These are phyloP conservation scores for Montipora efflorescens DNA, from an alignment of 64 coral and sea anemone species.

Conservation along the genomic window DNA sequence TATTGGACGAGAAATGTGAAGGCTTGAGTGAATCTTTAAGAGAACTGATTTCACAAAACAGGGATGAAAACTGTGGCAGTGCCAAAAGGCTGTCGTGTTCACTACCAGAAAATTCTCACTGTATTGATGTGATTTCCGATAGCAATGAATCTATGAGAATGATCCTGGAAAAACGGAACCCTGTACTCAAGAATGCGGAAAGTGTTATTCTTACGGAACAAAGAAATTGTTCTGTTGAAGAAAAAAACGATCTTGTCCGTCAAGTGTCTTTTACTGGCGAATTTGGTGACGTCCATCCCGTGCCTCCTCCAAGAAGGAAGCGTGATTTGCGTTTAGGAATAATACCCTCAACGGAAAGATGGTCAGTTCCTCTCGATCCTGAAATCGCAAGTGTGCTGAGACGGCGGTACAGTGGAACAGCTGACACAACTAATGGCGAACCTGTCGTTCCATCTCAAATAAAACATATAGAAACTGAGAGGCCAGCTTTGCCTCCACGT, in stretches of 20 bases:
- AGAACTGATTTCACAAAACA: background rate
- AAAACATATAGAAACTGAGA: background rate
- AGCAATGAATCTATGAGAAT: background rate
- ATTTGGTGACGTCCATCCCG: background rate
- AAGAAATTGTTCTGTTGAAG: background rate
- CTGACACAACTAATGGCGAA: background rate
- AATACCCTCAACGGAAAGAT: background rate
- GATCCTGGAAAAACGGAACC: conserved; percentile 21
- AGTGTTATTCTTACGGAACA: conserved; percentile 12
- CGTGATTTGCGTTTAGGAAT: background rate
- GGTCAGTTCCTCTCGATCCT: background rate
- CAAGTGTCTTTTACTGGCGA: background rate
- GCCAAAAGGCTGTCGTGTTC: background rate
- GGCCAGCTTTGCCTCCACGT: conserved; percentile 9
- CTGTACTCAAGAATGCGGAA: background rate
- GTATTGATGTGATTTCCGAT: background rate
- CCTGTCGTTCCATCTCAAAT: background rate
- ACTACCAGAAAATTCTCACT: conserved; percentile 13
- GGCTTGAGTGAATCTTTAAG: background rate
- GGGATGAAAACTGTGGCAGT: background rate
- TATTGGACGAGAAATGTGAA: conserved; percentile 8
- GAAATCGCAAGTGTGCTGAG: conserved; percentile 24
- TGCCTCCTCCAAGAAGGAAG: conserved; percentile 31
- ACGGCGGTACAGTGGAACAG: background rate
- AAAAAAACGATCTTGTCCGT: background rate